Evolutionary conservation across 2,113 vertebrate species (phyloP).

Genomic region (Gymnogyps californianus): DNA sequence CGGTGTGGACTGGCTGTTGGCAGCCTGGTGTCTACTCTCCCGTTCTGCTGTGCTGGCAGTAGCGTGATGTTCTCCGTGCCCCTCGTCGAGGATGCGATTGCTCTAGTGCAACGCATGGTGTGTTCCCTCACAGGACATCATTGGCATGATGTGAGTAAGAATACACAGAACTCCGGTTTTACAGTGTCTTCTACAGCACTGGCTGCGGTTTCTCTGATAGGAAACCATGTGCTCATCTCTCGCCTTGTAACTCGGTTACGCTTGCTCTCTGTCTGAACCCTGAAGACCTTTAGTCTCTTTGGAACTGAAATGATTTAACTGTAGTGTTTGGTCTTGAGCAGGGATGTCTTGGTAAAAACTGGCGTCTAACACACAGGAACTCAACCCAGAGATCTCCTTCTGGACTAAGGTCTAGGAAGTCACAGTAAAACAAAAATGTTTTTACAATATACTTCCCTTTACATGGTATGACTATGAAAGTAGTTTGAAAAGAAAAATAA

Average conservation of each 20-base stretch:
- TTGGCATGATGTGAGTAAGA: not conserved
- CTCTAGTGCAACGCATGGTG: fast-evolving
- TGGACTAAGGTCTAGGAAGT: not conserved
- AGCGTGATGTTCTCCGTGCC: not conserved
- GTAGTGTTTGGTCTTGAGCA: too few relatives aligned
- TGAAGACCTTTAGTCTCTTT: not conserved
- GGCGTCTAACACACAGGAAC: not conserved
- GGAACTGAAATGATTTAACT: not conserved
- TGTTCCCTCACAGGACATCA: not conserved
- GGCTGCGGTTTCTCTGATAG: not conserved
- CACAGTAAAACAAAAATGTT: not conserved
- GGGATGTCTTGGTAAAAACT: not conserved
- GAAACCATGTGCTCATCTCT: not conserved
- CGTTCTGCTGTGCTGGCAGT: not conserved
- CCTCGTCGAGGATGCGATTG: not conserved
- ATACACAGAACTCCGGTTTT: not conserved
- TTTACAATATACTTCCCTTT: not conserved
- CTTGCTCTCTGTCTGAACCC: not conserved
- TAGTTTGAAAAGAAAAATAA: not conserved
- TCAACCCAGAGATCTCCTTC: not conserved
- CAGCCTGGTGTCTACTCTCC: not conserved
- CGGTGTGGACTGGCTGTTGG: not conserved
- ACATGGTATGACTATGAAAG: not conserved
- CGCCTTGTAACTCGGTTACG: not conserved
- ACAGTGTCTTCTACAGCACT: not conserved